These are phyloP conservation scores for Silurus lanzhouensis DNA, from an alignment of 2,797 vertebrate species.

Conservation along the genomic window DNA sequence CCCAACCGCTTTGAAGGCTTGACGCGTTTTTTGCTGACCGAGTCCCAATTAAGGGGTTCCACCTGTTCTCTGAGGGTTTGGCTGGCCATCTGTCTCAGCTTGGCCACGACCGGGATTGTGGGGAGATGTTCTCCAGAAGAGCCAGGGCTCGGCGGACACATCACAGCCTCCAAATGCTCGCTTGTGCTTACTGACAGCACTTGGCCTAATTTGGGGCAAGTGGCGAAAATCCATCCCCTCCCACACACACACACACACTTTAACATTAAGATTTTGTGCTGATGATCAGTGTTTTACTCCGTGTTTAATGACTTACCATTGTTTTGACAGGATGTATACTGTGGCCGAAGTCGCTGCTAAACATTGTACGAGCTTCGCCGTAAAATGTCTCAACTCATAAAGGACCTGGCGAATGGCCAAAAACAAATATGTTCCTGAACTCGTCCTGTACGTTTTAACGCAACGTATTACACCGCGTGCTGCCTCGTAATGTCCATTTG, in stretches of 20 bases:
- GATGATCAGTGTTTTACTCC: background rate
- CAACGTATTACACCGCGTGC: background rate
- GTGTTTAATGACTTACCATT: background rate
- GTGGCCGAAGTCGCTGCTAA: background rate
- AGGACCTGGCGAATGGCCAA: background rate
- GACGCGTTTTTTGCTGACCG: slow-evolving; percentile 38
- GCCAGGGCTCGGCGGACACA: slow-evolving; percentile 57
- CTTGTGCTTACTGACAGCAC: slow-evolving; percentile 31
- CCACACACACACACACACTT: background rate
- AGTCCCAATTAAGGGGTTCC: slow-evolving; percentile 71
- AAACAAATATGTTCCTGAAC: background rate
- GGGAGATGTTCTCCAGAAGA: slow-evolving; percentile 54
- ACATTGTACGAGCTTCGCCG: background rate
- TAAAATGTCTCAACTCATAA: background rate
- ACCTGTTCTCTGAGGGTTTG: slow-evolving; percentile 61
- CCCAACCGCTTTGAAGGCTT: slow-evolving; percentile 56
- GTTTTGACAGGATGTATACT: background rate
- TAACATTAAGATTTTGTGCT: background rate
- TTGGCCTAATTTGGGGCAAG: slow-evolving; percentile 17
- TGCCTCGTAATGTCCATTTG: background rate
- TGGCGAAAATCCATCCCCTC: background rate
- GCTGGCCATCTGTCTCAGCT: slow-evolving; percentile 64
- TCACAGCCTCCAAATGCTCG: slow-evolving; percentile 41
- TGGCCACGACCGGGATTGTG: slow-evolving; percentile 56
- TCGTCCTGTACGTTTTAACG: background rate